Conservation (phyloP, 2,797 vertebrate species). For the Molossus alvarezi region DNA sequence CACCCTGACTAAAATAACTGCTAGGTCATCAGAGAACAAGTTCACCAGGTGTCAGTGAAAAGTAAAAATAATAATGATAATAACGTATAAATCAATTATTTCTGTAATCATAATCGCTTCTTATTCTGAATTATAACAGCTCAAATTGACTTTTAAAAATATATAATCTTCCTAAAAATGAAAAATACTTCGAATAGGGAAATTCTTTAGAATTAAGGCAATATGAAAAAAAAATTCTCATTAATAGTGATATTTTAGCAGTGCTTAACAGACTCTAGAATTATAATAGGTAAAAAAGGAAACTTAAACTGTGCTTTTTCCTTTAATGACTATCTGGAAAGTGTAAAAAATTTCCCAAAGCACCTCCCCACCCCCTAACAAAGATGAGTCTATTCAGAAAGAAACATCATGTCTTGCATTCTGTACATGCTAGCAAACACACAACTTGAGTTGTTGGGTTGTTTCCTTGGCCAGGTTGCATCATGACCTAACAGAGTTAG, state of each 20-base stretch:
- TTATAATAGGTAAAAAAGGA: slow-evolving; percentile 62
- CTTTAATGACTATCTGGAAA: slow-evolving; percentile 68
- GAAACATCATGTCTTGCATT: not conserved
- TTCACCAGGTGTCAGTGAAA: slow-evolving; percentile 83
- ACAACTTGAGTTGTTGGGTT: slow-evolving; percentile 15
- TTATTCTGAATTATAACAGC: slow-evolving; percentile 69
- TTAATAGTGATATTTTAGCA: slow-evolving; percentile 51
- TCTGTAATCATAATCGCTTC: slow-evolving; percentile 58
- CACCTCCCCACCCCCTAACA: not conserved
- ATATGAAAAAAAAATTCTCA: slow-evolving; percentile 18
- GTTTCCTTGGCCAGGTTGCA: slow-evolving; percentile 41
- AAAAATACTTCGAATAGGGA: slow-evolving; percentile 47
- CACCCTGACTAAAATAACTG: slow-evolving; percentile 81
- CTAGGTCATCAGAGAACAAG: slow-evolving; percentile 77
- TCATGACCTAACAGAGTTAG: slow-evolving; percentile 69
- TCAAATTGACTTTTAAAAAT: slow-evolving; percentile 24
- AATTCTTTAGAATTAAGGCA: slow-evolving; percentile 65
- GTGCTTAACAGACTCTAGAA: slow-evolving; percentile 56
- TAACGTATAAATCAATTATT: slow-evolving; percentile 52
- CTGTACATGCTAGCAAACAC: slow-evolving; percentile 36
- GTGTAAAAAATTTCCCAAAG: slow-evolving; percentile 21
- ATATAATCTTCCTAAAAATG: slow-evolving; percentile 51
- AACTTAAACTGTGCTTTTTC: slow-evolving; percentile 59
- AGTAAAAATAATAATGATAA: slow-evolving; percentile 61
- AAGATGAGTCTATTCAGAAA: slow-evolving; percentile 49